These are phyloP conservation scores for Calliphora vicina DNA, from an alignment of 1,140 invertebrate genomes.

Conservation along the genomic window DNA sequence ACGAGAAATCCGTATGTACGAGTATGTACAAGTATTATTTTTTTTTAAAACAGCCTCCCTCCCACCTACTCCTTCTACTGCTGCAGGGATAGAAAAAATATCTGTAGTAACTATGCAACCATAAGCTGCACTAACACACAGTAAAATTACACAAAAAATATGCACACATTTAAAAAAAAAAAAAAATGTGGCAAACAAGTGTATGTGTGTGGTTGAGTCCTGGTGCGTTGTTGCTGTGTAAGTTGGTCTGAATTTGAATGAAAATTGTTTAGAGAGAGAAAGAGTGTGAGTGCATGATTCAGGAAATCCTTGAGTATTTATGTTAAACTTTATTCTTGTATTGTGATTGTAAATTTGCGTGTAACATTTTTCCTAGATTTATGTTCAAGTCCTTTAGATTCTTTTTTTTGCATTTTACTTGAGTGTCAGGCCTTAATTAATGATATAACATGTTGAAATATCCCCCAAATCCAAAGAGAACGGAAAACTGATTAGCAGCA, in stretches of 20 bases:
- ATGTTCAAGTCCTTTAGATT: not conserved
- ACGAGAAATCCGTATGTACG: not conserved
- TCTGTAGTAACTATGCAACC: not conserved
- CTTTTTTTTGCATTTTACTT: not conserved
- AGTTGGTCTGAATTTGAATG: not conserved
- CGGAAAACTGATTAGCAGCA: not conserved
- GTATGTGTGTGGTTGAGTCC: too few relatives aligned
- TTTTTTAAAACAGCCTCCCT: not conserved
- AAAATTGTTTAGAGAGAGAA: not conserved
- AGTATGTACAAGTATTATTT: not conserved
- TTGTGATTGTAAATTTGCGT: not conserved
- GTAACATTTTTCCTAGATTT: not conserved
- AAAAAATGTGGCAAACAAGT: too few relatives aligned
- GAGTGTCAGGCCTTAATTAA: not conserved
- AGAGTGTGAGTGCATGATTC: not conserved
- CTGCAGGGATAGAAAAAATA: not conserved
- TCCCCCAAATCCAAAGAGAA: not conserved
- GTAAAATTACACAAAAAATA: not conserved
- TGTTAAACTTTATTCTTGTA: not conserved
- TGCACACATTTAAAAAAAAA: not conserved
- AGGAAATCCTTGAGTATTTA: conserved; percentile 1
- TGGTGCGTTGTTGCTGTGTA: too few relatives aligned
- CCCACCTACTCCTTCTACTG: too few relatives aligned
- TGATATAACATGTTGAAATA: not conserved
- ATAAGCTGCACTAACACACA: not conserved